phyloP scores from a whole-genome alignment of 2,797 vertebrate species.

The Notamacropus eugenii region DNA sequence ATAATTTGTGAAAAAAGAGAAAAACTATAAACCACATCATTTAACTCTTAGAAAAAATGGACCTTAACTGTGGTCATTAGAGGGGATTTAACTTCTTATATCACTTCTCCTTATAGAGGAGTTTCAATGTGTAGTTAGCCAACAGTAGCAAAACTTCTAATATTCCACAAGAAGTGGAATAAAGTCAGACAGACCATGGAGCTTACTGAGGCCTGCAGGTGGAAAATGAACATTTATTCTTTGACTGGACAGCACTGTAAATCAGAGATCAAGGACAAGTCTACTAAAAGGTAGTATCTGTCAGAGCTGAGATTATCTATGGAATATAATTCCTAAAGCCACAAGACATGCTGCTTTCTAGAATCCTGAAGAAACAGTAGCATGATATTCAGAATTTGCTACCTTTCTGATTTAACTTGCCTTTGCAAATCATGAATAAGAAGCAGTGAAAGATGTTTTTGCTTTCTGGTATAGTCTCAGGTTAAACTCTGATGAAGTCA shows the following conservation, averaged over 20 bases:
- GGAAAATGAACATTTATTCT: background rate
- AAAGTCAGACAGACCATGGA: background rate
- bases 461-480: background rate
- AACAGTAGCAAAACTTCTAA: background rate
- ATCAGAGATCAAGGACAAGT: background rate
- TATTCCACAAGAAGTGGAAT: background rate
- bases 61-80: background rate
- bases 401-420: background rate
- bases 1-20: background rate
- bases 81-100: background rate
- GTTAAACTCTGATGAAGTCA: conserved; percentile 5
- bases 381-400: background rate
- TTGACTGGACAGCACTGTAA: background rate
- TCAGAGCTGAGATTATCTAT: background rate
- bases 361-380: background rate
- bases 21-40: background rate
- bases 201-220: background rate
- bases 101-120: background rate
- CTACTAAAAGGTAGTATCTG: background rate
- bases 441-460: background rate
- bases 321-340: background rate
- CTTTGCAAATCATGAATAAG: conserved; percentile 18
- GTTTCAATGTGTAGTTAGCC: background rate
- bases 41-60: background rate
- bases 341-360: background rate